phyloP scores from a whole-genome alignment of 2,888 invertebrate species.

The Papilio gigon region DNA sequence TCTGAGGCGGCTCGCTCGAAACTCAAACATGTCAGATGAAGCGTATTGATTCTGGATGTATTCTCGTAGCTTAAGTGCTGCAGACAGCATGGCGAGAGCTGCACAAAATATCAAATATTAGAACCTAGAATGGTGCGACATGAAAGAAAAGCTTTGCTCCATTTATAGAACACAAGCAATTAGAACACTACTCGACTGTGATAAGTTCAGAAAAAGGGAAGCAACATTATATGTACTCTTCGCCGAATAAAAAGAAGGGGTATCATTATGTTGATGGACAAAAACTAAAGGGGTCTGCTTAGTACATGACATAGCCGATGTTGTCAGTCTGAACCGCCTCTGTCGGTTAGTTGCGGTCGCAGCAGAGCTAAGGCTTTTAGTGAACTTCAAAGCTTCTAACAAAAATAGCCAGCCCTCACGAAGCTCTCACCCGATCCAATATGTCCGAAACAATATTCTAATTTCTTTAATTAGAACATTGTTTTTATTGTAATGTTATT shows the following conservation, averaged over 20 bases:
- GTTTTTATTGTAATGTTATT: no score
- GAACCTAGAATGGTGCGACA: not conserved
- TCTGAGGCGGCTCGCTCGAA: constrained; percentile 14
- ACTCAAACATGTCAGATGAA: constrained; percentile 14
- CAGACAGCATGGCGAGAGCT: not conserved
- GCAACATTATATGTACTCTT: no score
- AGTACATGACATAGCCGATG: constrained; percentile 13
- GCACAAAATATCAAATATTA: constrained; percentile 10
- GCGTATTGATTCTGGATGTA: constrained; percentile 36
- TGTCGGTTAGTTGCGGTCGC: constrained; percentile 54
- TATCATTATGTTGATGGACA: not conserved
- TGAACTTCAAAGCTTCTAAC: constrained; percentile 55
- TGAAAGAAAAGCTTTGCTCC: not conserved
- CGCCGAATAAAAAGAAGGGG: no score
- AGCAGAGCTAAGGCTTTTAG: constrained; percentile 53
- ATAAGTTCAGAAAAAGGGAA: no score
- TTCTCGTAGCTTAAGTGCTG: constrained; percentile 31
- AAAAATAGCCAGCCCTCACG: constrained; percentile 51
- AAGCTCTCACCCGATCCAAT: not conserved
- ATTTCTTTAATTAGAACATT: no score
- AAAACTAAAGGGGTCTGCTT: not conserved
- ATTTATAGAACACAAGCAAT: not conserved
- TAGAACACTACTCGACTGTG: no score
- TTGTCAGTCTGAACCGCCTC: constrained; percentile 14
- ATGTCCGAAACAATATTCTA: no score